These are phyloP conservation scores for Mergus octosetaceus DNA, from an alignment of 2,797 vertebrate species.

Conservation along the genomic window DNA sequence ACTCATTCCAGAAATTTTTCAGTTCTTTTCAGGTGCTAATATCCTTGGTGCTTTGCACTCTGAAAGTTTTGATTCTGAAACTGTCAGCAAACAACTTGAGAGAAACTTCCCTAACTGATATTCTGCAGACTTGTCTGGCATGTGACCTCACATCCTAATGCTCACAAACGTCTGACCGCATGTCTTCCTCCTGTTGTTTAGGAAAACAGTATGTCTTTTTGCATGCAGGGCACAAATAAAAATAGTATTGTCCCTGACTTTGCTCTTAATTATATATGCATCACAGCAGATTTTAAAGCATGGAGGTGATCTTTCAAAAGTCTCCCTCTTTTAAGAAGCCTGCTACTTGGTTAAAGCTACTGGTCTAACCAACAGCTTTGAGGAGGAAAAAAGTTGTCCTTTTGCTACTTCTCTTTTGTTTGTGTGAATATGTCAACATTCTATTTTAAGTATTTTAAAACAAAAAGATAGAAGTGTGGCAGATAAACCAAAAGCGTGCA, in stretches of 20 bases:
- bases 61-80: neutral
- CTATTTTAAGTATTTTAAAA: neutral
- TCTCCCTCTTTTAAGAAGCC: neutral
- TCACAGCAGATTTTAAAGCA: neutral
- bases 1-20: conserved; percentile 24
- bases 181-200: conserved; percentile 23
- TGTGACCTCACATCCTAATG: conserved; percentile 18
- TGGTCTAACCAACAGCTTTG: neutral
- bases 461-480: neutral
- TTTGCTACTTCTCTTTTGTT: neutral
- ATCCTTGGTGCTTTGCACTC: neutral
- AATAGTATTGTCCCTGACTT: neutral
- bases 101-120: neutral
- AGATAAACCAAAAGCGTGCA: neutral
- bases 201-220: neutral
- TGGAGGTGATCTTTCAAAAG: neutral
- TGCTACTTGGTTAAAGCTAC: neutral
- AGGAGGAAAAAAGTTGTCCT: neutral
- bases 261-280: neutral
- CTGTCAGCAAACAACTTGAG: neutral
- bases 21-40: neutral
- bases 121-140: neutral
- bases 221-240: conserved; percentile 10
- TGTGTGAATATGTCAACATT: neutral
- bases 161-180: neutral